A percentile compares a stretch with the other conserved stretches of the same genome.
phyloP scores from a whole-genome alignment of 1,140 invertebrate genomes.

The Laupala kohalensis region DNA sequence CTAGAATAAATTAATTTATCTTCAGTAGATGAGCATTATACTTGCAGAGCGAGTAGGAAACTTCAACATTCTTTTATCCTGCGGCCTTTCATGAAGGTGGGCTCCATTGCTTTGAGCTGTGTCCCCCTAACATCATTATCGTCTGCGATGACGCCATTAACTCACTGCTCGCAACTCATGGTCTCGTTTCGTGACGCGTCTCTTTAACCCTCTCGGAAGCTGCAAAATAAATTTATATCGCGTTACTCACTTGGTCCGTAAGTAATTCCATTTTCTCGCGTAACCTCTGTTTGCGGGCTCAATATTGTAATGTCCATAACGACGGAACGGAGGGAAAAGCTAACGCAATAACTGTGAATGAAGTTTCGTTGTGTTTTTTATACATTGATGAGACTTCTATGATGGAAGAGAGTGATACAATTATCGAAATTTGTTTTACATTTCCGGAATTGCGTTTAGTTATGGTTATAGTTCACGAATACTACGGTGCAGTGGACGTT shows the following conservation, averaged over 20 bases:
- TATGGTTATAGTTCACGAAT: background rate
- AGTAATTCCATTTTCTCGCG: background rate
- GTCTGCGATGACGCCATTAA: background rate
- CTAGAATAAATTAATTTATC: too few relatives aligned
- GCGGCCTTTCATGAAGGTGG: too few relatives aligned
- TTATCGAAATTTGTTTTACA: too few relatives aligned
- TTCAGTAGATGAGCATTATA: too few relatives aligned
- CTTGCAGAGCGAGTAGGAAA: too few relatives aligned
- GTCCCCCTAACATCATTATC: background rate
- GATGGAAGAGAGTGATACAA: too few relatives aligned
- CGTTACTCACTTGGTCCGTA: background rate
- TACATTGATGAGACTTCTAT: background rate
- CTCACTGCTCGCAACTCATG: background rate
- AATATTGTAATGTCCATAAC: background rate
- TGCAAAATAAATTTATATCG: background rate
- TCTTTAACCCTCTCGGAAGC: background rate
- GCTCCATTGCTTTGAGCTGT: too few relatives aligned
- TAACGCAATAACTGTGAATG: background rate
- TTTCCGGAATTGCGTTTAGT: too few relatives aligned
- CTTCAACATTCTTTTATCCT: too few relatives aligned
- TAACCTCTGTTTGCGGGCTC: background rate
- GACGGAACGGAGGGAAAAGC: background rate
- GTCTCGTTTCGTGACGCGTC: background rate
- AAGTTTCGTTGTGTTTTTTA: background rate
- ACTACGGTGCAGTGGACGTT: background rate